A percentile compares a stretch with the other conserved stretches of the same genome.
Conservation (phyloP, 2,888 invertebrate species). For the Agrotis segetum region DNA sequence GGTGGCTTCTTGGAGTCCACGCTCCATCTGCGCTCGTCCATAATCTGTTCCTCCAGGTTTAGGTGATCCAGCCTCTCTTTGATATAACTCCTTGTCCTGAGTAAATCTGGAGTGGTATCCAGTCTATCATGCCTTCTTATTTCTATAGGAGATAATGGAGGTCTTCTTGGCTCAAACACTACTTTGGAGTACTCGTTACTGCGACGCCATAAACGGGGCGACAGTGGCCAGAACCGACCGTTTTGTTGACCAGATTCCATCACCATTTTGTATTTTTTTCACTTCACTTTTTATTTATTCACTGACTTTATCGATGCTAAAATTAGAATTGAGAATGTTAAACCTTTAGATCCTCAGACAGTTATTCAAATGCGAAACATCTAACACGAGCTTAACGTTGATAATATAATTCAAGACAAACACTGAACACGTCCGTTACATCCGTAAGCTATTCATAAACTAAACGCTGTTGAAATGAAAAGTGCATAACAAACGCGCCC, state of each 20-base stretch:
- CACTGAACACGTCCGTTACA: conserved; percentile 70
- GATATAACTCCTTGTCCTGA: conserved; percentile 80
- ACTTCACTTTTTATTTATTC: conserved; percentile 63
- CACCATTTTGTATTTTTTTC: conserved; percentile 81
- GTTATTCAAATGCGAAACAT: conserved; percentile 17
- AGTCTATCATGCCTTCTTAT: conserved; percentile 72
- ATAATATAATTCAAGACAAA: conserved; percentile 44
- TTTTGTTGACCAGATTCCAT: conserved; percentile 86
- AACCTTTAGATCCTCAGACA: conserved; percentile 54
- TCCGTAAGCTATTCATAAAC: conserved; percentile 73
- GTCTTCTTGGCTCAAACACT: conserved; percentile 87
- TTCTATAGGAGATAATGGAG: conserved; percentile 83
- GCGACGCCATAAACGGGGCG: conserved; percentile 86
- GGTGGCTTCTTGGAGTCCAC: conserved; percentile 84
- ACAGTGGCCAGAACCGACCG: conserved; percentile 87
- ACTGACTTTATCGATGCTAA: conserved; percentile 78
- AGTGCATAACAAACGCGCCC: conserved; percentile 72
- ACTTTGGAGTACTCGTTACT: conserved; percentile 88
- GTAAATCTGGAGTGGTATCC: conserved; percentile 82
- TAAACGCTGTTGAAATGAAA: conserved; percentile 73
- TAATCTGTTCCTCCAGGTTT: conserved; percentile 77
- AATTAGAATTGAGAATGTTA: conserved; percentile 4
- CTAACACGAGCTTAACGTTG: conserved; percentile 7
- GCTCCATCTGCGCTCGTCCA: conserved; percentile 79
- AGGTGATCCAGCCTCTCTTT: conserved; percentile 82